These are phyloP conservation scores for Cenopis cana DNA, from an alignment of 2,888 invertebrate genomes.

Conservation along the genomic window DNA sequence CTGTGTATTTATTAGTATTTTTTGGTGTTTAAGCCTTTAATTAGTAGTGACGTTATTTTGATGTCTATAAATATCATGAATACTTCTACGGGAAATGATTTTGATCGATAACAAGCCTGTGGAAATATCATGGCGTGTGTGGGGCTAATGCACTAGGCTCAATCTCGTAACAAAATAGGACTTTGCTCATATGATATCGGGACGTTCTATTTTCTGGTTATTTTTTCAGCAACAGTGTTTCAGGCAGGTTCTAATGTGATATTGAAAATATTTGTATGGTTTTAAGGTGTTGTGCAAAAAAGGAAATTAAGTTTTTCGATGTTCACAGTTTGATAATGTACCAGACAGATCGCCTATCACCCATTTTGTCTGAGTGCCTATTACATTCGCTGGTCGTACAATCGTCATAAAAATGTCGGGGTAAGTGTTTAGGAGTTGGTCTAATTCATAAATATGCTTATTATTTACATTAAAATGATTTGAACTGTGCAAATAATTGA, in stretches of 20 bases:
- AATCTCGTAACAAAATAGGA: slow-evolving; percentile 75
- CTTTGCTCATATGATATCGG: slow-evolving; percentile 66
- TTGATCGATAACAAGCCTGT: slow-evolving; percentile 50
- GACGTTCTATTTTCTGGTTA: slow-evolving; percentile 62
- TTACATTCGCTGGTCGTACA: slow-evolving; percentile 58
- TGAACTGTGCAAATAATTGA: slow-evolving; percentile 63
- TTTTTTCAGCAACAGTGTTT: slow-evolving; percentile 62
- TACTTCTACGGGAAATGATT: slow-evolving; percentile 47
- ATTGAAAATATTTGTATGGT: slow-evolving; percentile 51
- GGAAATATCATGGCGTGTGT: slow-evolving; percentile 78
- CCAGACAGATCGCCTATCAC: slow-evolving; percentile 44
- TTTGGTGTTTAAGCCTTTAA: slow-evolving; percentile 52
- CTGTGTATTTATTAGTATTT: slow-evolving; percentile 51
- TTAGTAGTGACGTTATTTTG: slow-evolving; percentile 52
- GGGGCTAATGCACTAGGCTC: slow-evolving; percentile 65
- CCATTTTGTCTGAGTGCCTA: slow-evolving; percentile 60
- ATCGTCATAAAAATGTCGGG: slow-evolving; percentile 52
- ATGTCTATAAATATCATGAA: slow-evolving; percentile 47
- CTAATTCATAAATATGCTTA: slow-evolving; percentile 62
- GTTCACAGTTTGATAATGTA: slow-evolving; percentile 41
- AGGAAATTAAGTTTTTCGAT: slow-evolving; percentile 78
- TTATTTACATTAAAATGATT: slow-evolving; percentile 46
- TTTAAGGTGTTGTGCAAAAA: slow-evolving; percentile 62
- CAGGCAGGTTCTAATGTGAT: slow-evolving; percentile 53
- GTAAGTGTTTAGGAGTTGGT: slow-evolving; percentile 59